These are phyloP conservation scores for Caenorhabditis panamensis DNA, from an alignment of 2,888 invertebrate genomes.

Conservation along the genomic window DNA sequence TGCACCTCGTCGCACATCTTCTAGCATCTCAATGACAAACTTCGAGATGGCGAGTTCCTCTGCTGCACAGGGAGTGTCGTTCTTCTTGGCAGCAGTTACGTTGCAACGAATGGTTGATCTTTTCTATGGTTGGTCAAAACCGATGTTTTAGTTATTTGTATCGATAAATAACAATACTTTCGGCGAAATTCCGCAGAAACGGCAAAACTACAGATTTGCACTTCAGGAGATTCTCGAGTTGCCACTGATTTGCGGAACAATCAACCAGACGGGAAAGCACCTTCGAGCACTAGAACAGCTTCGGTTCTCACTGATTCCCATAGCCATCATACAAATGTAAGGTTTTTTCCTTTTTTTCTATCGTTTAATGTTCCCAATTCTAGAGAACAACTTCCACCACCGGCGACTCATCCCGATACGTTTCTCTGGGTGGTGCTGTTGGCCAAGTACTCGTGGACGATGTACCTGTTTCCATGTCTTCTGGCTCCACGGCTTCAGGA, in stretches of 20 bases:
- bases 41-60: constrained; percentile 47
- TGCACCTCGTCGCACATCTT: constrained; percentile 36
- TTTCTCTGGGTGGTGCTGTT: constrained; percentile 46
- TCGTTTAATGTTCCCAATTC: too few species aligned
- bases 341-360: neutral
- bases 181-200: too few species aligned
- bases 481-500: constrained; percentile 39
- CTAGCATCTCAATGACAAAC: constrained; percentile 50
- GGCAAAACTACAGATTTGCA: neutral
- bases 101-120: constrained; percentile 77
- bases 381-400: constrained; percentile 56
- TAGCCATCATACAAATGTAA: constrained; percentile 58
- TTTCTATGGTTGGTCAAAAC: constrained; percentile 73
- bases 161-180: too few species aligned
- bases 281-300: constrained; percentile 21
- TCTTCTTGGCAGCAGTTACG: constrained; percentile 76
- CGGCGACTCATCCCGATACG: constrained; percentile 50
- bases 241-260: constrained; percentile 36
- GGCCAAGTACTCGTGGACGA: constrained; percentile 53
- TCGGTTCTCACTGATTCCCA: constrained; percentile 49
- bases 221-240: constrained; percentile 65
- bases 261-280: constrained; percentile 21
- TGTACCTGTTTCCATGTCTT: constrained; percentile 21
- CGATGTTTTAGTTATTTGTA: too few species aligned
- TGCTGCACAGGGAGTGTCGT: constrained; percentile 69